Conservation (phyloP, 2,888 invertebrate species). For the Heliconius charithonia region DNA sequence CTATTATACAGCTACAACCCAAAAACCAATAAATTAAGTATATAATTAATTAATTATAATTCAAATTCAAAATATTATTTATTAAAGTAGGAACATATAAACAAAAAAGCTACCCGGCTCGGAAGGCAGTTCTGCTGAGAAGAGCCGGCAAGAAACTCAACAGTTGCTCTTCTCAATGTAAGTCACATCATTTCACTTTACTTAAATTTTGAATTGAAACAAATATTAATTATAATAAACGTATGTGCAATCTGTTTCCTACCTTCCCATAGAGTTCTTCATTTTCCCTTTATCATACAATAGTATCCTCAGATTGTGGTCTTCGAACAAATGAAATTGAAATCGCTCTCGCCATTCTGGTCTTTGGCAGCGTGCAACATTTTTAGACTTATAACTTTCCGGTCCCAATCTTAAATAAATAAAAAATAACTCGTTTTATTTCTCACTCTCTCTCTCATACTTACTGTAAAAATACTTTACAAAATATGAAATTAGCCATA, state of each 20-base stretch:
- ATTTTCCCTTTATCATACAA: slow-evolving; percentile 73
- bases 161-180: too few species aligned
- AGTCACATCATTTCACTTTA: neutral
- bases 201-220: too few species aligned
- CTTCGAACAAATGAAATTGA: slow-evolving; percentile 61
- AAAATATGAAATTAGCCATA: slow-evolving; percentile 48
- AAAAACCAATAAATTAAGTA: neutral
- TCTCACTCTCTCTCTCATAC: too few species aligned
- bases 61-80: too few species aligned
- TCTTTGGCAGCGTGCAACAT: slow-evolving; percentile 57
- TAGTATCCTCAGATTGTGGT: slow-evolving; percentile 61
- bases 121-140: too few species aligned
- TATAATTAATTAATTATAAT: too few species aligned
- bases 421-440: neutral
- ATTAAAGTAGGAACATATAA: too few species aligned
- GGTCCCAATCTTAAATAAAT: slow-evolving; percentile 62
- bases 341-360: slow-evolving; percentile 73
- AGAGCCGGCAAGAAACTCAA: too few species aligned
- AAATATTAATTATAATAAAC: neutral
- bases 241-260: slow-evolving; percentile 13
- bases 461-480: neutral
- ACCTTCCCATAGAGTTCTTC: slow-evolving; percentile 78
- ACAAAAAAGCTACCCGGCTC: too few species aligned
- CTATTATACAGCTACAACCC: slow-evolving; percentile 64
- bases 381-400: slow-evolving; percentile 67